Base-by-base conservation (phyloP, 1,140 invertebrate genomes). In the Oedothorax gibbosus region DNA sequence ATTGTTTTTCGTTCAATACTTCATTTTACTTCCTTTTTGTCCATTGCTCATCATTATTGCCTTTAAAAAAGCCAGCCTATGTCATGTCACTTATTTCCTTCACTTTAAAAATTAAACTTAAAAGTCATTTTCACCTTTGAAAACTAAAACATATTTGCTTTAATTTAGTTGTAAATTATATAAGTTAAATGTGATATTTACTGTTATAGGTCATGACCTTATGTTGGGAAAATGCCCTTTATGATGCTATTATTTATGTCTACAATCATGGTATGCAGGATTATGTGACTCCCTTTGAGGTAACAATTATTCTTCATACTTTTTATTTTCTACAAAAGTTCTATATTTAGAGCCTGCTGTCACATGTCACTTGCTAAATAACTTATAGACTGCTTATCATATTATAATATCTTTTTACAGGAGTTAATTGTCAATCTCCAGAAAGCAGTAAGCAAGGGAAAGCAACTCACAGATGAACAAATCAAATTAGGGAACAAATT, bases 171-270 rank as follows among this genome's bases (percentile, higher is more conserved):
- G n/a, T 60, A n/a, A 35, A 35, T 35, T 60, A 60, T 60, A 20
- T 53, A 54, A 12, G 14, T 50, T 15, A 50, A 10, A 12, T 50
- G 21, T 15, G 7, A 53, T 5, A 53, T 51, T 20, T 10, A 18
- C 11, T 75, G 4, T 86, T 75, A 9, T 88, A 92, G 91, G 91
- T 92, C 50, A 93, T 98, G 66, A 94, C 92, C 21, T 91, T 96
- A n/a, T 96, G 95, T 88, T 93, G 94, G 89, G 92, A 92, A 66
- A 92, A 95, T 88, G 92, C 93, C 15, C 90, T 98, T 15, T 97
- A 96, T 91, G 95, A 96, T 88, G 96, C 95, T 35, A 93, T 97
- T 75, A 95, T 98, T 87, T 96, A 97, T 89, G 93, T 98, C 11
- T 96, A 96, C 89, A 97, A 96, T 85, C 92, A 94, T 88, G 96